These are phyloP conservation scores for Eupithecia abbreviata DNA, from an alignment of 2,888 invertebrate species.

Conservation along the genomic window DNA sequence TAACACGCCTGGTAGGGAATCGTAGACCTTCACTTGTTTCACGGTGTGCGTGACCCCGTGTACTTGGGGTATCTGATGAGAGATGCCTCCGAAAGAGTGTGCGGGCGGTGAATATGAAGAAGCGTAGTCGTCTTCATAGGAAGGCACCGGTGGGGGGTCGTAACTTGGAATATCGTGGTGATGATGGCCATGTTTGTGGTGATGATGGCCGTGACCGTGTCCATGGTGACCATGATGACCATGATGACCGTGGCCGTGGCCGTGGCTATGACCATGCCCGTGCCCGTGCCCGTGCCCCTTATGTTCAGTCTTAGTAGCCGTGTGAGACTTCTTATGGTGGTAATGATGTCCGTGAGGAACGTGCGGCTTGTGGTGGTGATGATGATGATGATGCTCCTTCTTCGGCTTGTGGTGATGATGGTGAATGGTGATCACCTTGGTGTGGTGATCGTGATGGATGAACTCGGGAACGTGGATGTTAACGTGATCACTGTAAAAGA, in stretches of 20 bases:
- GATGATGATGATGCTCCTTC: constrained; percentile 74
- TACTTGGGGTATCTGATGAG: constrained; percentile 55
- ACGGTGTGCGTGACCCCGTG: constrained; percentile 69
- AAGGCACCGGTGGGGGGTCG: constrained; percentile 54
- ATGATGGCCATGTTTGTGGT: constrained; percentile 57
- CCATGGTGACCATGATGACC: constrained; percentile 54
- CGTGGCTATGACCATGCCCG: constrained; percentile 51
- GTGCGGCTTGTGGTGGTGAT: constrained; percentile 65
- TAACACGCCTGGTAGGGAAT: constrained; percentile 66
- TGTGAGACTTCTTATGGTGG: constrained; percentile 70
- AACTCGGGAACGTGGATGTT: constrained; percentile 85
- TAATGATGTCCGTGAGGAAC: constrained; percentile 63
- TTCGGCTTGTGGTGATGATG: constrained; percentile 80
- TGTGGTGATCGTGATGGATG: constrained; percentile 84
- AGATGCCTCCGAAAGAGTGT: constrained; percentile 57
- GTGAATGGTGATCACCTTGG: constrained; percentile 84
- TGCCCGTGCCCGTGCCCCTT: constrained; percentile 58
- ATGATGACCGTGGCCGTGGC: constrained; percentile 54
- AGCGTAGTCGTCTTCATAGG: constrained; percentile 65
- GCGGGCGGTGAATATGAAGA: constrained; percentile 58
- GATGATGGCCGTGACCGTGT: constrained; percentile 47
- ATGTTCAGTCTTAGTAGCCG: constrained; percentile 59
- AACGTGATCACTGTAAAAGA: constrained; percentile 81
- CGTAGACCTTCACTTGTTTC: constrained; percentile 75
- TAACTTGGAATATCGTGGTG: constrained; percentile 66